A percentile compares a stretch with the other conserved stretches of the same genome.
Conservation (phyloP, 2,113 vertebrate genomes). For the Capreolus pygargus region DNA sequence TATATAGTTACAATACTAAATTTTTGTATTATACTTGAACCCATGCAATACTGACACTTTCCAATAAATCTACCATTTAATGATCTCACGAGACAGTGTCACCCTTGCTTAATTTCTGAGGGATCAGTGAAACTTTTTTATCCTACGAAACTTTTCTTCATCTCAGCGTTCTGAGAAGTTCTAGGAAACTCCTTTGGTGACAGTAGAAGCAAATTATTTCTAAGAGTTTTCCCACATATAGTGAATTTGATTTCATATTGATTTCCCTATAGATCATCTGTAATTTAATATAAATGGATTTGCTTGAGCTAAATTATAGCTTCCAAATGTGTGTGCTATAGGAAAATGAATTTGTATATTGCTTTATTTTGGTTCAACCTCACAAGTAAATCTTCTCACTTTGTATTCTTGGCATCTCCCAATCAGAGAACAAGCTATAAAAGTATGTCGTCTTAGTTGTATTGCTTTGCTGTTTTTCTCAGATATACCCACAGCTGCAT, state of each 20-base stretch:
- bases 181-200: not conserved
- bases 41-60: not conserved
- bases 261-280: not conserved
- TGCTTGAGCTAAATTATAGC: not conserved
- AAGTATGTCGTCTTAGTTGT: not conserved
- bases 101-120: not conserved
- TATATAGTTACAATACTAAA: not conserved
- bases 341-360: conserved; percentile 10
- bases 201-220: not conserved
- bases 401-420: not conserved
- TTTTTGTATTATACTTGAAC: not conserved
- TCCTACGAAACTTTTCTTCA: not conserved
- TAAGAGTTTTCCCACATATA: not conserved
- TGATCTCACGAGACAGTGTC: not conserved
- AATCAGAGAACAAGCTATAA: not conserved
- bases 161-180: not conserved
- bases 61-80: not conserved
- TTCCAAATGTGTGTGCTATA: not conserved
- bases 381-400: not conserved
- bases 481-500: not conserved
- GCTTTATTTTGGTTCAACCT: not conserved
- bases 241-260: not conserved
- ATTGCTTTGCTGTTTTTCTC: not conserved
- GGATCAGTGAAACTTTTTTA: not conserved
- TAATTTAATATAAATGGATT: not conserved